Percentiles rank a stretch among this genome's conserved stretches.
phyloP scores from a whole-genome alignment of 2,797 vertebrate species.

The Pampus argenteus region DNA sequence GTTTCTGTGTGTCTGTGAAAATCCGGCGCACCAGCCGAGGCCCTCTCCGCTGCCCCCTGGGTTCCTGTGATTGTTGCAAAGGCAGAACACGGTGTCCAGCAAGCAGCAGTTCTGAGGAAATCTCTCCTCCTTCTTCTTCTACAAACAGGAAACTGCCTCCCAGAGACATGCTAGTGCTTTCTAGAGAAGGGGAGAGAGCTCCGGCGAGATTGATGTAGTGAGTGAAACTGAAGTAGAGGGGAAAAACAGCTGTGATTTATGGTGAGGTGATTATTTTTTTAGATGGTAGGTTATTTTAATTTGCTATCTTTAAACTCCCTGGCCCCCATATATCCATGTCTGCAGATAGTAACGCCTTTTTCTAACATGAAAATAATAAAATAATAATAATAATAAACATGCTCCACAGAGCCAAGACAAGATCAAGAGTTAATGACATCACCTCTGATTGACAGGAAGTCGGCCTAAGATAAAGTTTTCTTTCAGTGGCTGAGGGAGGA shows the following conservation, averaged over 20 bases:
- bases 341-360: conserved; percentile 16
- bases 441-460: conserved; percentile 26
- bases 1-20: conserved; percentile 36
- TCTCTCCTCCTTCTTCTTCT: conserved; percentile 81
- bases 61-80: conserved; percentile 87
- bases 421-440: conserved; percentile 13
- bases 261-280: conserved; percentile 14
- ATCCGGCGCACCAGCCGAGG: conserved; percentile 55
- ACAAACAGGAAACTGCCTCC: conserved; percentile 85
- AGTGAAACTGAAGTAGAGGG: conserved; percentile 40
- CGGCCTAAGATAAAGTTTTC: conserved; percentile 27
- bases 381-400: conserved; percentile 5
- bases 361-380: conserved; percentile 10
- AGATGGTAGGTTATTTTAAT: conserved; percentile 20
- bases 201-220: conserved; percentile 38
- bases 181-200: conserved; percentile 61
- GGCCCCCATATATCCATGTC: neutral
- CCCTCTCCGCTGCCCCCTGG: conserved; percentile 74
- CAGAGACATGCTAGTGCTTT: conserved; percentile 70
- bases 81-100: conserved; percentile 83
- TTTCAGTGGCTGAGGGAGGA: conserved; percentile 4
- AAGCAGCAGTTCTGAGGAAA: conserved; percentile 82
- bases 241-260: conserved; percentile 48
- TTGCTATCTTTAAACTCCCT: conserved; percentile 27
- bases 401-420: neutral